phyloP scores from a whole-genome alignment of 2,888 invertebrate species.

The Tetropium fuscum region DNA sequence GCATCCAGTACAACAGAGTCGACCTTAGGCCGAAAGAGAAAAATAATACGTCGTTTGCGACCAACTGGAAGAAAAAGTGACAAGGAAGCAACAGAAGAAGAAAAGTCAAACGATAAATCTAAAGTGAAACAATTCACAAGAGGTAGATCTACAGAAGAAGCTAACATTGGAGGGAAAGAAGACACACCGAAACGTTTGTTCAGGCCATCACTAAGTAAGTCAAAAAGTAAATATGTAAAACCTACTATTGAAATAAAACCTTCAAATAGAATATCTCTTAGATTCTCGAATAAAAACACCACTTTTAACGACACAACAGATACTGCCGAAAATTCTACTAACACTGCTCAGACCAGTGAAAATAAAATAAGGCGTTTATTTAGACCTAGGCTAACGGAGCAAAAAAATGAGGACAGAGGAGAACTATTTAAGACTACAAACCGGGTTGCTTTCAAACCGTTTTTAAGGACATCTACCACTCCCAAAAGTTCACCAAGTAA shows the following conservation, averaged over 20 bases:
- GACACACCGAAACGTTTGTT: conserved; percentile 3
- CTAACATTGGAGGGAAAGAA: neutral
- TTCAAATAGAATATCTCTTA: conserved; percentile 21
- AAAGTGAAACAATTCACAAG: neutral
- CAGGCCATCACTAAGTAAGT: conserved; percentile 4
- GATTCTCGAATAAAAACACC: neutral
- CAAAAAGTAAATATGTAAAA: conserved; percentile 8
- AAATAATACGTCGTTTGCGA: conserved; percentile 56
- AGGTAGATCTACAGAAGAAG: conserved; percentile 1
- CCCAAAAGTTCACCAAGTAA: too few species aligned
- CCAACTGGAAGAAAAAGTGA: conserved; percentile 36
- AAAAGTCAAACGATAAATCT: neutral
- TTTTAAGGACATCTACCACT: too few species aligned
- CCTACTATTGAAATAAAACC: neutral
- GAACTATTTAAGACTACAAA: too few species aligned
- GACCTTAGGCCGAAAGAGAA: conserved; percentile 46
- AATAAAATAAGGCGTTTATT: neutral
- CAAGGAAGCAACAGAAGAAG: neutral
- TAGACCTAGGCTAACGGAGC: neutral
- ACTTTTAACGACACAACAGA: neutral
- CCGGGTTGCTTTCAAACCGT: too few species aligned
- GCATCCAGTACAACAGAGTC: conserved; percentile 17
- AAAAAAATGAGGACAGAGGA: neutral
- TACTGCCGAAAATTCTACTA: conserved; percentile 13
- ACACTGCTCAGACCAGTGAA: neutral